phyloP scores from a whole-genome alignment of 1,140 invertebrate genomes.

The Drosophila tropicalis region DNA sequence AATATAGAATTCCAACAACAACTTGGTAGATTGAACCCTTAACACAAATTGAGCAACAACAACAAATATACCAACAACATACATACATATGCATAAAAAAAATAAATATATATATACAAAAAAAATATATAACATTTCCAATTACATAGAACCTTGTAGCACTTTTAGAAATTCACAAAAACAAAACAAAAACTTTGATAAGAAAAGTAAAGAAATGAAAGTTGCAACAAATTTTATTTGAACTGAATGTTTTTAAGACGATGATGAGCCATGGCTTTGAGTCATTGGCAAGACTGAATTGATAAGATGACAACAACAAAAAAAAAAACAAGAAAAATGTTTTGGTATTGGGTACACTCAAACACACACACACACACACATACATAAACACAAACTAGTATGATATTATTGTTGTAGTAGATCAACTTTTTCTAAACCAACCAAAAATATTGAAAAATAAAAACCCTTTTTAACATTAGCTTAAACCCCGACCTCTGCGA shows the following conservation, averaged over 20 bases:
- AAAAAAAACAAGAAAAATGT: slow-evolving; percentile 26
- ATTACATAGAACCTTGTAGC: slow-evolving; percentile 44
- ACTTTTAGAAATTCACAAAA: slow-evolving; percentile 48
- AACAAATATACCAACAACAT: slow-evolving; percentile 37
- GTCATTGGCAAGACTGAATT: slow-evolving; percentile 72
- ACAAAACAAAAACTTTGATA: slow-evolving; percentile 31
- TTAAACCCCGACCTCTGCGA: slow-evolving; percentile 50
- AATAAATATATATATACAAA: slow-evolving; percentile 41
- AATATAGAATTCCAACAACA: slow-evolving; percentile 55
- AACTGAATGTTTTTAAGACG: slow-evolving; percentile 51
- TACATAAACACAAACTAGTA: slow-evolving; percentile 43
- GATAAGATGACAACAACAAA: slow-evolving; percentile 50
- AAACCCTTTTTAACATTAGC: slow-evolving; percentile 59
- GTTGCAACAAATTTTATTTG: slow-evolving; percentile 34
- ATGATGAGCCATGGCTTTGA: slow-evolving; percentile 59
- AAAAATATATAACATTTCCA: slow-evolving; percentile 21
- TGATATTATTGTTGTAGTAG: slow-evolving; percentile 78
- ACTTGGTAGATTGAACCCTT: slow-evolving; percentile 61
- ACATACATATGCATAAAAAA: slow-evolving; percentile 38
- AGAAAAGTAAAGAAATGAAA: slow-evolving; percentile 26
- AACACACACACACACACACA: slow-evolving; percentile 12
- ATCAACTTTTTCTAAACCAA: slow-evolving; percentile 61
- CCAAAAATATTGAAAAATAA: not conserved
- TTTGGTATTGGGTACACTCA: slow-evolving; percentile 63
- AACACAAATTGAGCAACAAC: slow-evolving; percentile 65